Percentiles rank a stretch among this genome's conserved stretches.
Evolutionary conservation across 2,888 invertebrate genomes (phyloP).

Genomic region (Hypena proboscidalis): DNA sequence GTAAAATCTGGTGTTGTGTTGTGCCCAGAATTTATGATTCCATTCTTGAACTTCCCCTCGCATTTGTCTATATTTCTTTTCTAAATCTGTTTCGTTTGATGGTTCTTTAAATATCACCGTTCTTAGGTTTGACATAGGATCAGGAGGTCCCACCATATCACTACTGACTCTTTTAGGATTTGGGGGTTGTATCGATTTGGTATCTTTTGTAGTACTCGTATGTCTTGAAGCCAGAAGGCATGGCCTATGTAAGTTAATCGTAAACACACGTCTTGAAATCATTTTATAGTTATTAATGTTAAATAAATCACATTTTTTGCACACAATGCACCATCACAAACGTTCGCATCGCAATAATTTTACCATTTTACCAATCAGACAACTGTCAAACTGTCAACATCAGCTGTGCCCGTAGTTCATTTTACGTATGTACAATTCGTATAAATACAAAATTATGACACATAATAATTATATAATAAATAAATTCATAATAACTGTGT

Average conservation of each 20-base stretch:
- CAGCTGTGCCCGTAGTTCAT: slow-evolving; percentile 35
- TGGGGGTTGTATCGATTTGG: slow-evolving; percentile 66
- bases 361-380: too few species aligned
- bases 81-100: slow-evolving; percentile 87
- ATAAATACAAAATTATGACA: too few species aligned
- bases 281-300: slow-evolving; percentile 23
- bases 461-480: too few species aligned
- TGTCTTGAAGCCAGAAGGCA: slow-evolving; percentile 40
- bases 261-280: slow-evolving; percentile 32
- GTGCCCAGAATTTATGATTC: slow-evolving; percentile 94
- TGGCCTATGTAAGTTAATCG: slow-evolving; percentile 34
- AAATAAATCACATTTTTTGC: slow-evolving; percentile 20
- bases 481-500: too few species aligned
- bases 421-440: slow-evolving; percentile 11
- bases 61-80: slow-evolving; percentile 86
- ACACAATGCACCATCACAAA: slow-evolving; percentile 5
- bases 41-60: slow-evolving; percentile 90
- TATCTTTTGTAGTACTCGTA: slow-evolving; percentile 57
- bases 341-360: not conserved
- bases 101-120: slow-evolving; percentile 88
- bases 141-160: slow-evolving; percentile 92
- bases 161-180: slow-evolving; percentile 69
- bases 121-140: slow-evolving; percentile 91
- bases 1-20: slow-evolving; percentile 91
- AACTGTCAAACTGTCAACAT: slow-evolving; percentile 32